Evolutionary conservation across 2,113 vertebrate species (phyloP).

Genomic region (Brienomyrus longianalis): DNA sequence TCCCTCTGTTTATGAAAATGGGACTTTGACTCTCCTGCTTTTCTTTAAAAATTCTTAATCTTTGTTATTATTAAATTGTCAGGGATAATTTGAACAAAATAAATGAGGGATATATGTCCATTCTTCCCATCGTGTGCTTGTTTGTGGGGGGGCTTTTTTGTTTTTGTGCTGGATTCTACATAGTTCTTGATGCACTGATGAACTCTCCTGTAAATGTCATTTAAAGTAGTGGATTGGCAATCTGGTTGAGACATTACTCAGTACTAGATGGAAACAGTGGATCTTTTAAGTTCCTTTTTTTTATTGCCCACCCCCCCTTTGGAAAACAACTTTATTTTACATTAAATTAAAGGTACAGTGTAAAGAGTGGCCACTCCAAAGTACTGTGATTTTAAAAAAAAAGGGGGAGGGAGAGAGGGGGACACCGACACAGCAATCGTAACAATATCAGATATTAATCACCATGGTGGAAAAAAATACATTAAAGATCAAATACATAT

Average conservation of each 20-base stretch:
- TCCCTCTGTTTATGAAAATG: conserved; percentile 1
- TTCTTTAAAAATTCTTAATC: conserved; percentile 2
- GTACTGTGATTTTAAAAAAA: too few species aligned
- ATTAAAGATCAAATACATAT: too few species aligned
- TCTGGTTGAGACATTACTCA: neutral
- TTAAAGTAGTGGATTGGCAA: neutral
- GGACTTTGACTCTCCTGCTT: conserved; percentile 17
- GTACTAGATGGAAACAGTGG: neutral
- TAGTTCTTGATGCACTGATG: neutral
- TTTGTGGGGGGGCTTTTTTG: neutral
- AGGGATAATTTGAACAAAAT: conserved; percentile 17
- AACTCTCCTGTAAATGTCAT: neutral
- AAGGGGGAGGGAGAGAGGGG: too few species aligned
- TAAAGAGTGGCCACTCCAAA: too few species aligned
- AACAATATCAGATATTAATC: too few species aligned
- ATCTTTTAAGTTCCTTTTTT: neutral
- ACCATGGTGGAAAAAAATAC: too few species aligned
- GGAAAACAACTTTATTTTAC: too few species aligned
- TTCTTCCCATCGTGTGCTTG: neutral
- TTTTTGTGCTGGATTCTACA: neutral
- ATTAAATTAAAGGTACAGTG: too few species aligned
- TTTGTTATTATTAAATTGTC: conserved; percentile 19
- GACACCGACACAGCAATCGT: too few species aligned
- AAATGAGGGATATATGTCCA: conserved; percentile 12
- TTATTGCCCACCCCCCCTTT: too few species aligned